Evolutionary conservation across 30 jellyfish, hydroid and myxozoan species (phyloP), one percentile per base, ranked within the genome.

Genomic region (Turritopsis dohrnii): DNA sequence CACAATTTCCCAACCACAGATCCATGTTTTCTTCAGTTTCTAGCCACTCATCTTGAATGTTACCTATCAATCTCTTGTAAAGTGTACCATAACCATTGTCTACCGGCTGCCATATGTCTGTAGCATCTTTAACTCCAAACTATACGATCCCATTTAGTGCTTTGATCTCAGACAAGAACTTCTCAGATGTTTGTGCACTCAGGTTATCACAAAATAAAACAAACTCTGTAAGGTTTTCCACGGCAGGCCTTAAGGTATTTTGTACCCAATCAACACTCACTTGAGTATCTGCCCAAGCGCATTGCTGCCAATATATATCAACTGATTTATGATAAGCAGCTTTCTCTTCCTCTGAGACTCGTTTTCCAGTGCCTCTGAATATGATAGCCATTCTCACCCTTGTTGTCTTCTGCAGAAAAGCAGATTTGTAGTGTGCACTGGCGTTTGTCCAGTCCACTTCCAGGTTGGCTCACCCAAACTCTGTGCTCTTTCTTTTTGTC

Each of bases 391-490:
- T 31, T 31, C 41, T 52, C 21, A 77, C 90, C n/a, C n/a, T 28
- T 18, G 17, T 19, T 60, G 30, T 87, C 28, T 23, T 21, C 27
- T 66, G 76, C 18, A 16, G 19, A n/a, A n/a, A 54, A 54, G n/a
- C 72, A 54, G n/a, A 54, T n/a, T 66, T 66, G 76, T 3, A 66
- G 29, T 66, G 76, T 21, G 17, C 76, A 66, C 69, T 85, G 84
- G 19, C 92, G 91, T 21, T 85, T 85, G 23, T 85, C 93, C 21
- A 85, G 87, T 30, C 92, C 90, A 29, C 74, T 16, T 22, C 92
- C 92, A 13, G 91, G 92, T 29, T 85, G 91, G 41, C 60, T 71
- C 21, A 85, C 91, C 86, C 92, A 85, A 31, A 85, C 85, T 52
- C 85, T 77, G 88, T 85, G 85, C 52, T 79, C 29, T 66, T 9